Evolutionary conservation across 2,888 invertebrate species (phyloP).

Genomic region (Lomographa bimaculata): DNA sequence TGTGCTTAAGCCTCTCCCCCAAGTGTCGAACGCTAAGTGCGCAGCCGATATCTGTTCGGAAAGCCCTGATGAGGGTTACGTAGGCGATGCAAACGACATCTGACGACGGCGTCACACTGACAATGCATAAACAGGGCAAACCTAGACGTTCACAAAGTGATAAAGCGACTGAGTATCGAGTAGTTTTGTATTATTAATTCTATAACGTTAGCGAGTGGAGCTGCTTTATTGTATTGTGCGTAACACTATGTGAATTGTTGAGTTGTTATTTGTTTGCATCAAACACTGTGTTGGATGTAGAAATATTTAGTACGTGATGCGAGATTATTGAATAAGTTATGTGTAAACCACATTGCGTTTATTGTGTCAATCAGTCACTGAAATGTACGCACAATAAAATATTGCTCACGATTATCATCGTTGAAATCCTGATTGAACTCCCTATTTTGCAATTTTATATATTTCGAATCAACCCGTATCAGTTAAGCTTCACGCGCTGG

Average conservation of each 20-base stretch:
- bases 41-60: constrained; percentile 85
- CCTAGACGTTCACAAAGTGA: constrained; percentile 75
- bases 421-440: constrained; percentile 38
- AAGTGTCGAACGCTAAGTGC: constrained; percentile 76
- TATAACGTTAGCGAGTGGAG: constrained; percentile 36
- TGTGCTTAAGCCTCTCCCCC: constrained; percentile 69
- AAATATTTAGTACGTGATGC: too few relatives aligned
- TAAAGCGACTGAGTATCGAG: constrained; percentile 80
- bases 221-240: background rate
- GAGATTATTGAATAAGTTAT: too few relatives aligned
- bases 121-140: constrained; percentile 70
- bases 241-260: background rate
- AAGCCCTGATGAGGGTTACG: constrained; percentile 94
- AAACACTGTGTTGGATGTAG: too few relatives aligned
- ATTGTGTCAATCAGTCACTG: too few relatives aligned
- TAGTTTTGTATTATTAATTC: constrained; percentile 64
- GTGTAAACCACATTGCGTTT: too few relatives aligned
- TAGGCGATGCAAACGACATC: constrained; percentile 90
- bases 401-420: constrained; percentile 16
- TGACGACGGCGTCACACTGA: constrained; percentile 83
- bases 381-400: background rate
- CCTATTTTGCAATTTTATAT: constrained; percentile 55
- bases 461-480: constrained; percentile 40
- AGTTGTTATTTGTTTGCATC: too few relatives aligned
- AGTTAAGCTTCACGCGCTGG: constrained; percentile 31